Conservation (phyloP, 2,888 invertebrate genomes). For the Harpalus rufipes region DNA sequence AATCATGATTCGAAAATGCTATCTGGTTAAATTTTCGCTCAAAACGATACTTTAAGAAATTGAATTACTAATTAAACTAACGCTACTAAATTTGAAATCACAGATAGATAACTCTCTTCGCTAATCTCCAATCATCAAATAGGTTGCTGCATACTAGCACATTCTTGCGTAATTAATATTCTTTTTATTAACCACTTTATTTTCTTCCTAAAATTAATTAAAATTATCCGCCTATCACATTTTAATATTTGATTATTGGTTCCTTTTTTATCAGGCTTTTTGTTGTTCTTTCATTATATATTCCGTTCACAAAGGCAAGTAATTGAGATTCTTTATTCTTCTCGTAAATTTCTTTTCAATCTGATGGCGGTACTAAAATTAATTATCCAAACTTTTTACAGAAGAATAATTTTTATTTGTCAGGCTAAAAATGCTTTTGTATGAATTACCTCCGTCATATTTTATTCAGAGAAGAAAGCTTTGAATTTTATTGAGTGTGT, state of each 20-base stretch:
- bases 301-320: constrained; percentile 17
- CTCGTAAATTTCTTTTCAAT: constrained; percentile 29
- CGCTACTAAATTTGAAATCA: too few relatives aligned
- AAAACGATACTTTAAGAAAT: too few relatives aligned
- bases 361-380: constrained; percentile 9
- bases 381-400: constrained; percentile 18
- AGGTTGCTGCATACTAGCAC: too few relatives aligned
- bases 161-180: too few relatives aligned
- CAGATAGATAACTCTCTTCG: too few relatives aligned
- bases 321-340: constrained; percentile 34
- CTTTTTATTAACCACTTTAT: neutral
- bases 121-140: too few relatives aligned
- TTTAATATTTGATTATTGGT: constrained; percentile 3
- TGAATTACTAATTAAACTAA: too few relatives aligned
- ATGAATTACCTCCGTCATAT: neutral
- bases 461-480: neutral
- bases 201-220: neutral
- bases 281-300: constrained; percentile 31
- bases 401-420: neutral
- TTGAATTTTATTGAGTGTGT: neutral
- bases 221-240: neutral
- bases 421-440: neutral
- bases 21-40: too few relatives aligned
- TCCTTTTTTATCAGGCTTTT: neutral
- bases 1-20: too few relatives aligned